Evolutionary conservation across 2,797 vertebrate species (phyloP).

Genomic region (Cichlasoma orientale): DNA sequence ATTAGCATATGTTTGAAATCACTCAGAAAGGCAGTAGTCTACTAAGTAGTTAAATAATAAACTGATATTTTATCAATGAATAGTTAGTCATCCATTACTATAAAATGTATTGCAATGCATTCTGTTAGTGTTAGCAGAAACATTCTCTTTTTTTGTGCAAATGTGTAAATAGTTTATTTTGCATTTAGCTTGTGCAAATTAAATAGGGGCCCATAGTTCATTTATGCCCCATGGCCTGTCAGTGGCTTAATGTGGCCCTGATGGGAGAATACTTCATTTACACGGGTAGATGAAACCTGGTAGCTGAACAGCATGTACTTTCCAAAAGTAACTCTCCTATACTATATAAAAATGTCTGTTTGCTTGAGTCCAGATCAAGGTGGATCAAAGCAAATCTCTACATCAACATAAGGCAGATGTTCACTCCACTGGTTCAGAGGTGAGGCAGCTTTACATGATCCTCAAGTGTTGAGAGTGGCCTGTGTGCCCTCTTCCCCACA

Average conservation of each 20-base stretch:
- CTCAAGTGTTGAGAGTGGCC: conserved; percentile 72
- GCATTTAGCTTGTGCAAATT: neutral
- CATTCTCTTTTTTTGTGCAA: neutral
- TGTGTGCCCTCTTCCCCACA: conserved; percentile 56
- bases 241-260: neutral
- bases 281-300: conserved; percentile 32
- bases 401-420: conserved; percentile 77
- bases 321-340: conserved; percentile 32
- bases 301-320: conserved; percentile 25
- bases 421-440: conserved; percentile 74
- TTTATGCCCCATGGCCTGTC: neutral
- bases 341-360: conserved; percentile 32
- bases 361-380: conserved; percentile 66
- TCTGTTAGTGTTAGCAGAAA: neutral
- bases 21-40: neutral
- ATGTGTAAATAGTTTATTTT: neutral
- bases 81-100: neutral
- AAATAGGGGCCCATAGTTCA: neutral
- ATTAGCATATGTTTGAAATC: neutral
- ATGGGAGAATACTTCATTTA: conserved; percentile 31
- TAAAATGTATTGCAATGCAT: neutral
- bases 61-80: neutral
- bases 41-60: neutral
- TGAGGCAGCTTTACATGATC: conserved; percentile 76
- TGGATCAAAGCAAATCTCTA: conserved; percentile 74